Percentiles rank a stretch among this genome's conserved stretches.
These are phyloP conservation scores for Phymanthus crucifer DNA, from an alignment of 92 coral and sea anemone genomes.

Conservation along the genomic window DNA sequence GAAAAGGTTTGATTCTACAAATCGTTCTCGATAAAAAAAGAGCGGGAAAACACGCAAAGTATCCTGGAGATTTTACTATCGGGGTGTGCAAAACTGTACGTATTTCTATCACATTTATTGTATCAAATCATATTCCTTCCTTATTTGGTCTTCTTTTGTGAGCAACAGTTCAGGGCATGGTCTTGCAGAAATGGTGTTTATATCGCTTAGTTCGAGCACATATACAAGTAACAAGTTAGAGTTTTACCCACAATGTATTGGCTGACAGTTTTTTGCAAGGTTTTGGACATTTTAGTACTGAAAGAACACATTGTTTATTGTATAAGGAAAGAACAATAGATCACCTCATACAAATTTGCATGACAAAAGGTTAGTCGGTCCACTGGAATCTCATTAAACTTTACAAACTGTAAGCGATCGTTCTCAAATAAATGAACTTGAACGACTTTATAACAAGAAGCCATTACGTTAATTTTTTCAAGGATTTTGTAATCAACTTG, in stretches of 20 bases:
- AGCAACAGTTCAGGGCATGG: background rate
- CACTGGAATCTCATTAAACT: slow-evolving; percentile 21
- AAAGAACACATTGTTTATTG: slow-evolving; percentile 64
- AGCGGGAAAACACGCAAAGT: background rate
- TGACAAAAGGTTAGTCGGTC: slow-evolving; percentile 50
- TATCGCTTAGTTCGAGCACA: background rate
- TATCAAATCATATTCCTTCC: background rate
- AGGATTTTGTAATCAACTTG: background rate
- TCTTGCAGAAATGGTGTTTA: background rate
- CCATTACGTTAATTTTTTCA: background rate
- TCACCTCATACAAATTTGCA: slow-evolving; percentile 83
- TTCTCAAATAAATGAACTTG: slow-evolving; percentile 21
- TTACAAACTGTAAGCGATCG: background rate
- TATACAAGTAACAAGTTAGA: background rate
- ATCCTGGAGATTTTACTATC: background rate
- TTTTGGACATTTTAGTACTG: slow-evolving; percentile 8
- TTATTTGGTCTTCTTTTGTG: slow-evolving; percentile 4
- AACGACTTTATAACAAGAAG: background rate
- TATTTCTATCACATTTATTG: background rate
- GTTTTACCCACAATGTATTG: background rate
- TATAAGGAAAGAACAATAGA: slow-evolving; percentile 53
- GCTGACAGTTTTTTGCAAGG: slow-evolving; percentile 19
- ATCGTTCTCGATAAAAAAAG: background rate
- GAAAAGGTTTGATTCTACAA: slow-evolving; percentile 2
- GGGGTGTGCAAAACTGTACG: background rate